Percentiles rank a stretch among this genome's conserved stretches.
Conservation (phyloP, 1,140 invertebrate species). For the Hormaphis cornu region DNA sequence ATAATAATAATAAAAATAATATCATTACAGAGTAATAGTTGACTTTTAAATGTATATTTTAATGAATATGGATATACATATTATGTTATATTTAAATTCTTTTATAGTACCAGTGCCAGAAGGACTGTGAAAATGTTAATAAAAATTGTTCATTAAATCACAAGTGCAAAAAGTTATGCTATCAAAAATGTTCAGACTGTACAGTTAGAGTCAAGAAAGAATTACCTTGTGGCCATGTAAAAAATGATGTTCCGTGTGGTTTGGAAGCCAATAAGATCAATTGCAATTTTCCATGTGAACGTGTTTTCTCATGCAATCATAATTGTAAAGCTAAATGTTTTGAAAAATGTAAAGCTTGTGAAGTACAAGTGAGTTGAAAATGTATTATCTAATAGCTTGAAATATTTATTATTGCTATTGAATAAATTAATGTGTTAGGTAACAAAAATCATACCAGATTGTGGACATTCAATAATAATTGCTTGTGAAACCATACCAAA, state of each 20-base stretch:
- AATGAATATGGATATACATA: no score
- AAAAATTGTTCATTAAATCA: conserved; percentile 44
- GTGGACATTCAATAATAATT: neutral
- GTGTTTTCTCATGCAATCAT: neutral
- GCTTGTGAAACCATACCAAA: neutral
- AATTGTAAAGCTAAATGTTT: neutral
- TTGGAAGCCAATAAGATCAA: neutral
- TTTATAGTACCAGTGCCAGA: neutral
- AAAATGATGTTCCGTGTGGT: neutral
- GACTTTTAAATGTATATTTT: no score
- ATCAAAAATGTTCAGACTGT: conserved; percentile 43
- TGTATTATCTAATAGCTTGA: no score
- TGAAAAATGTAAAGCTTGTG: neutral
- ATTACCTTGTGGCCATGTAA: neutral
- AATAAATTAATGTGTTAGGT: no score
- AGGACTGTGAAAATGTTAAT: conserved; percentile 42
- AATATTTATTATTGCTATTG: no score
- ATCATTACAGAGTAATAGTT: no score
- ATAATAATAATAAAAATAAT: no score
- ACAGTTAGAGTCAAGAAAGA: neutral
- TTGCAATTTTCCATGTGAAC: neutral
- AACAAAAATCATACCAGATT: no score
- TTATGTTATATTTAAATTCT: neutral
- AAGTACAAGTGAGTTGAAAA: neutral
- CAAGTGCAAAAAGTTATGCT: conserved; percentile 45